Percentiles rank a stretch among this genome's conserved stretches.
Conservation (phyloP, 1,140 invertebrate species). For the Trichogramma pretiosum region DNA sequence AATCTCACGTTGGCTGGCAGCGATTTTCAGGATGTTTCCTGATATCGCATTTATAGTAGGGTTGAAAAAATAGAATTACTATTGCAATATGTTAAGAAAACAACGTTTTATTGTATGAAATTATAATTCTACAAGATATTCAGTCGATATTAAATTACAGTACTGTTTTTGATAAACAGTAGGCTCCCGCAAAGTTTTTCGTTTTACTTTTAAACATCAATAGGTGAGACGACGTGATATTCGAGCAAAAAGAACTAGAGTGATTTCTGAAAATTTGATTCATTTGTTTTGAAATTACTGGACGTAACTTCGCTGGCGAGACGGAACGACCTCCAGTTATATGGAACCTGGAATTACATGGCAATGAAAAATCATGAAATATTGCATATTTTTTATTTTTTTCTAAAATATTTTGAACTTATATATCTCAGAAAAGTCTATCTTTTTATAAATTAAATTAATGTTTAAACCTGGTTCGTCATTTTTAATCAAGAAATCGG, state of each 20-base stretch:
- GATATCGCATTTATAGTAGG: no score
- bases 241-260: constrained; percentile 34
- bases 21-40: no score
- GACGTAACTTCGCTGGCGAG: constrained; percentile 35
- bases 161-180: constrained; percentile 33
- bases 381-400: constrained; percentile 2
- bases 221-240: constrained; percentile 37
- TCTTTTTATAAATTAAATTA: no score
- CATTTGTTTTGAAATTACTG: constrained; percentile 38
- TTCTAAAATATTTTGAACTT: constrained; percentile 1
- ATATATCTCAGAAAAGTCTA: background rate
- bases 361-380: background rate
- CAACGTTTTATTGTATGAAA: no score
- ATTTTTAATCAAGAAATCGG: no score
- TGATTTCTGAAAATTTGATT: constrained; percentile 41
- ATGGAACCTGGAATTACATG: constrained; percentile 40
- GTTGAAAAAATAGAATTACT: no score
- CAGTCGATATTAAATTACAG: no score
- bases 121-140: no score
- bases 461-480: no score
- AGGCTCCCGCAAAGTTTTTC: constrained; percentile 29
- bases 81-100: no score
- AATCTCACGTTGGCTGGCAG: no score
- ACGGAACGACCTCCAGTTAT: constrained; percentile 41
- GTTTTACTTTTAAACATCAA: constrained; percentile 37